A percentile compares a stretch with the other conserved stretches of the same genome.
Conservation (phyloP, 1,140 invertebrate species). For the Orius insidiosus region DNA sequence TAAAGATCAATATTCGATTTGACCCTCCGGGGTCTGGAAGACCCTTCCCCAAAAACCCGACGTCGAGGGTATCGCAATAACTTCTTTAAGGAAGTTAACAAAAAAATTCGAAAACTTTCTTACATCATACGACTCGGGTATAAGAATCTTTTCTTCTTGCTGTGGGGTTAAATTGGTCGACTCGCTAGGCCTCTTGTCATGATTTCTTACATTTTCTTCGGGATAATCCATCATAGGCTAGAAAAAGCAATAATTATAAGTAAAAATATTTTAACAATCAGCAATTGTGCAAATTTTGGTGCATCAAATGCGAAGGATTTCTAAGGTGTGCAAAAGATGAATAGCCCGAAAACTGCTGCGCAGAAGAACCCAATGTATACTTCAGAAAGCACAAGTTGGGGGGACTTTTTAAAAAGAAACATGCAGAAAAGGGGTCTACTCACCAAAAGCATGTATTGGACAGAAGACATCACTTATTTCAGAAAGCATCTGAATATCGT, state of each 20-base stretch:
- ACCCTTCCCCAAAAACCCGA: neutral
- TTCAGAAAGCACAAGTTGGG: too few species aligned
- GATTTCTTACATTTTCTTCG: slow-evolving; percentile 8
- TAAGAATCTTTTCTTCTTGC: slow-evolving; percentile 6
- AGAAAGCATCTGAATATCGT: slow-evolving; percentile 11
- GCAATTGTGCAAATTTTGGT: too few species aligned
- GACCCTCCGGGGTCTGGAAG: too few species aligned
- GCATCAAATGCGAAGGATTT: too few species aligned
- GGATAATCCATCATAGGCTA: slow-evolving; percentile 12
- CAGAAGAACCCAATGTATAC: slow-evolving; percentile 2
- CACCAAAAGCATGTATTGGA: slow-evolving; percentile 13
- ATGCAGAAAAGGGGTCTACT: slow-evolving; percentile 5
- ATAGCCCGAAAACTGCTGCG: neutral
- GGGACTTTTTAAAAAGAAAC: too few species aligned
- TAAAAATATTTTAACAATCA: neutral
- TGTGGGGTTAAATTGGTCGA: slow-evolving; percentile 1
- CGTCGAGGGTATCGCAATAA: too few species aligned
- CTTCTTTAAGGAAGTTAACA: too few species aligned
- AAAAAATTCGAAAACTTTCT: slow-evolving; percentile 1
- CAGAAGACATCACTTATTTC: slow-evolving; percentile 12
- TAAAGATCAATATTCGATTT: too few species aligned
- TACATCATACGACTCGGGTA: slow-evolving; percentile 7
- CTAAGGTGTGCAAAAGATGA: neutral
- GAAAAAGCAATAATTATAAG: neutral
- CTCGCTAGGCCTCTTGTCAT: slow-evolving; percentile 1